Evolutionary conservation across 92 coral and sea anemone species (phyloP).

Genomic region (Phenganax subtilis): DNA sequence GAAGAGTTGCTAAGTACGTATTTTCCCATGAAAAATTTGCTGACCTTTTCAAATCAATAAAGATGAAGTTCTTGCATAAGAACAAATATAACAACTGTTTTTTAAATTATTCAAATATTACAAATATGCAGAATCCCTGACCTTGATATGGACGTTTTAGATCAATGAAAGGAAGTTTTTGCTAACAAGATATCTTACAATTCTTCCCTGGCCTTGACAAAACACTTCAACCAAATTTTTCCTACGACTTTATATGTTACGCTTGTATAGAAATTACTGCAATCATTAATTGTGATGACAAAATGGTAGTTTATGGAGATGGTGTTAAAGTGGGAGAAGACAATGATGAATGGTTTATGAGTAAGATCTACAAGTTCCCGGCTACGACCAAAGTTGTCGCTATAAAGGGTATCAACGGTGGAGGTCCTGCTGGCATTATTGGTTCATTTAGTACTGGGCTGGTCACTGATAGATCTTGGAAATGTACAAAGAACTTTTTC

Average conservation of each 20-base stretch:
- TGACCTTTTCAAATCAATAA: no score
- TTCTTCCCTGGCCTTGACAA: not conserved
- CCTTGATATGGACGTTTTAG: no score
- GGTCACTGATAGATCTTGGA: slow-evolving; percentile 50
- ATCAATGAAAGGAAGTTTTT: no score
- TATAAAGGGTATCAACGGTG: slow-evolving; percentile 27
- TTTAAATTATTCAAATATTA: no score
- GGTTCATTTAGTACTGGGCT: slow-evolving; percentile 54
- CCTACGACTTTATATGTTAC: no score
- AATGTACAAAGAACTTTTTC: slow-evolving; percentile 18
- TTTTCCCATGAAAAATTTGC: no score
- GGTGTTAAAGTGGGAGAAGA: slow-evolving; percentile 37
- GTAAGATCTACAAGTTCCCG: slow-evolving; percentile 37
- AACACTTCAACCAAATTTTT: not conserved
- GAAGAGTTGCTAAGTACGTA: no score
- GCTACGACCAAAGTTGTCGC: slow-evolving; percentile 38
- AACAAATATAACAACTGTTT: no score
- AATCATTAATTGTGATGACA: slow-evolving; percentile 40
- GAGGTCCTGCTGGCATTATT: slow-evolving; percentile 40
- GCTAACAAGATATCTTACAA: no score
- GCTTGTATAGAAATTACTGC: slow-evolving; percentile 43
- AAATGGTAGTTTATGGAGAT: slow-evolving; percentile 44
- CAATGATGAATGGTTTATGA: slow-evolving; percentile 35
- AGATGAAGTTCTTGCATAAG: no score
- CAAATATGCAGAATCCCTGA: no score